These are phyloP conservation scores for Mesaphorura yosii DNA, from an alignment of 1,140 invertebrate genomes.

Conservation along the genomic window DNA sequence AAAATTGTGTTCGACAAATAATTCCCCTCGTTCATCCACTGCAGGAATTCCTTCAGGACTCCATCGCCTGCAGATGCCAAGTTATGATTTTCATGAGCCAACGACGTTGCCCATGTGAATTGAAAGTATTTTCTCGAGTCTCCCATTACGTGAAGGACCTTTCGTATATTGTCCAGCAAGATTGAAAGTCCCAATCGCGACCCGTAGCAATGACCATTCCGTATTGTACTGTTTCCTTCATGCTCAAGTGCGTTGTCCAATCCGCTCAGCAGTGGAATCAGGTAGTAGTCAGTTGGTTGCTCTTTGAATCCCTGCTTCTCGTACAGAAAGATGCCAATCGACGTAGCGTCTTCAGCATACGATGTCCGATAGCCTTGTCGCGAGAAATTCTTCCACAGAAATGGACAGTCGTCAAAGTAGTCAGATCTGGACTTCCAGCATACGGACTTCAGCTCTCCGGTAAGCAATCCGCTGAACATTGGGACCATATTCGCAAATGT, in stretches of 20 bases:
- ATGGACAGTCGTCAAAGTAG: constrained; percentile 56
- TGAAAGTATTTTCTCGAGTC: constrained; percentile 45
- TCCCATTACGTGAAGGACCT: background rate
- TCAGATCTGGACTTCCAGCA: constrained; percentile 35
- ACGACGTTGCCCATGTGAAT: constrained; percentile 64
- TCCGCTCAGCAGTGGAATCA: constrained; percentile 44
- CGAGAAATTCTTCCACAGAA: constrained; percentile 66
- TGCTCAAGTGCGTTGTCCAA: constrained; percentile 43
- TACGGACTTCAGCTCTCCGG: constrained; percentile 44
- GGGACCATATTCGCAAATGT: constrained; percentile 70
- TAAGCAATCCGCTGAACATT: constrained; percentile 50
- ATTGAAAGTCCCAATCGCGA: constrained; percentile 42
- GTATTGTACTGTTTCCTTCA: background rate
- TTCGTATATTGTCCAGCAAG: constrained; percentile 14
- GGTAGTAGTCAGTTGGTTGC: constrained; percentile 41
- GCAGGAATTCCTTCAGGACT: background rate
- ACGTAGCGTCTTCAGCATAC: constrained; percentile 37
- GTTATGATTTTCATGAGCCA: constrained; percentile 64
- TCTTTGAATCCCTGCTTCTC: constrained; percentile 36
- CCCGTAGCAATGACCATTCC: constrained; percentile 54
- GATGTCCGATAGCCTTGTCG: constrained; percentile 39
- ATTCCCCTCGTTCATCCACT: constrained; percentile 3
- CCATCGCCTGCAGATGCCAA: constrained; percentile 54
- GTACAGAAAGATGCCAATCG: constrained; percentile 39
- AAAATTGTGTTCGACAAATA: constrained; percentile 17